Percentiles rank a stretch among this genome's conserved stretches.
These are phyloP conservation scores for Thripadectes ignobilis DNA, from an alignment of 2,797 vertebrate species.

Conservation along the genomic window DNA sequence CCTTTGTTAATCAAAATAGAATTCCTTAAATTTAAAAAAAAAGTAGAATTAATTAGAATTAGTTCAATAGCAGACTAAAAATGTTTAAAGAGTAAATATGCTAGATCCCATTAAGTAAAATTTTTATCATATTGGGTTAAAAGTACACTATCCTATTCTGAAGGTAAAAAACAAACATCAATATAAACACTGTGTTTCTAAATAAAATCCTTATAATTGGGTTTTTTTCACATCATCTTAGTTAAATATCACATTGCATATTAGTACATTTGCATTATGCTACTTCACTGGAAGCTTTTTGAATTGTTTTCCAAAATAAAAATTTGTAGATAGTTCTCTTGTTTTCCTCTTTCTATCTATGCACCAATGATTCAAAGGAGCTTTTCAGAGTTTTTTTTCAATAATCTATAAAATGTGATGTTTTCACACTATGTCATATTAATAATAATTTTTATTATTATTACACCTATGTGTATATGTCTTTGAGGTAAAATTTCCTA, in stretches of 20 bases:
- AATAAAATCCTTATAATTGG: fast-evolving
- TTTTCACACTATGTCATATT: background rate
- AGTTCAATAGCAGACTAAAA: background rate
- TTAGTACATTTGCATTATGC: background rate
- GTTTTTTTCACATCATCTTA: background rate
- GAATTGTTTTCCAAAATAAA: background rate
- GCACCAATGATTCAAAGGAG: background rate
- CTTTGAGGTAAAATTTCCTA: background rate
- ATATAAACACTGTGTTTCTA: background rate
- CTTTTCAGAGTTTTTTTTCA: background rate
- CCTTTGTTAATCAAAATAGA: background rate
- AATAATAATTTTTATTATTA: background rate
- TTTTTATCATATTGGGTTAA: background rate
- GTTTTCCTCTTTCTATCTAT: background rate
- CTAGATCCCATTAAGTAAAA: background rate
- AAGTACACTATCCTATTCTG: background rate
- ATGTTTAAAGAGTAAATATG: background rate
- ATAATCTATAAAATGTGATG: background rate
- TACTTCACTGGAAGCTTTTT: background rate
- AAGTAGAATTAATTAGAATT: background rate
- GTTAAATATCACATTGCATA: background rate
- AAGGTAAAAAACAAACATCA: fast-evolving
- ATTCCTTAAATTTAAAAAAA: background rate
- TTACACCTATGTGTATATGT: background rate
- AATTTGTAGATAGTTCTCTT: background rate